Evolutionary conservation across 1,140 invertebrate genomes (phyloP).

Genomic region (Tribolium madens): DNA sequence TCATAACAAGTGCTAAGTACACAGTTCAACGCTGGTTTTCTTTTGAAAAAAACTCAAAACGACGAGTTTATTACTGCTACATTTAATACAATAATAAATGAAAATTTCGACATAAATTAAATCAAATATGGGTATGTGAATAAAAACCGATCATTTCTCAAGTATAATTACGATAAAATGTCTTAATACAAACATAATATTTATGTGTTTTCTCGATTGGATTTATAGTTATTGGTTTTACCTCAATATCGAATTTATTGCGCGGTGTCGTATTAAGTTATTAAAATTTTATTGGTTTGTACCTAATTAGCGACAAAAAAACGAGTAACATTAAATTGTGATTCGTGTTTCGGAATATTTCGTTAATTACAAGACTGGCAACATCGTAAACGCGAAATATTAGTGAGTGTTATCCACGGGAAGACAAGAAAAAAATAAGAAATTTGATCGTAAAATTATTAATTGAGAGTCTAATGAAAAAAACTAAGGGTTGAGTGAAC

Average conservation of each 20-base stretch:
- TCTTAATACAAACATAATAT: background rate
- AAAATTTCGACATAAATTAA: background rate
- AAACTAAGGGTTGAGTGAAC: too few relatives aligned
- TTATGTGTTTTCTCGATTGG: background rate
- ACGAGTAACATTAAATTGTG: background rate
- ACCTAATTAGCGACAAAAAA: background rate
- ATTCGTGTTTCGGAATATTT: background rate
- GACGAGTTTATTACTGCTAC: background rate
- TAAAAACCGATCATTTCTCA: background rate
- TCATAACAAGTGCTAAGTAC: background rate
- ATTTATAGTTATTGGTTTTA: constrained; percentile 3
- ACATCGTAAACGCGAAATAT: background rate
- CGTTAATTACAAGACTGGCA: background rate
- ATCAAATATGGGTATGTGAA: background rate
- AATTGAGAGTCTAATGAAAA: background rate
- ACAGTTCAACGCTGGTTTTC: background rate
- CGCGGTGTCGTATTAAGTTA: background rate
- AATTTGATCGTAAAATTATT: background rate
- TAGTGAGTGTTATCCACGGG: background rate
- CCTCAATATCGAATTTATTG: constrained; percentile 21
- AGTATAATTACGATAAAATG: background rate
- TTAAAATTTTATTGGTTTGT: constrained; percentile 18
- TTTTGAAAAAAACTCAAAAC: background rate
- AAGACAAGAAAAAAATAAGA: background rate
- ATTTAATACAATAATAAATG: background rate